Conservation (phyloP, 1,140 invertebrate species). For the Drosophila orosa region DNA sequence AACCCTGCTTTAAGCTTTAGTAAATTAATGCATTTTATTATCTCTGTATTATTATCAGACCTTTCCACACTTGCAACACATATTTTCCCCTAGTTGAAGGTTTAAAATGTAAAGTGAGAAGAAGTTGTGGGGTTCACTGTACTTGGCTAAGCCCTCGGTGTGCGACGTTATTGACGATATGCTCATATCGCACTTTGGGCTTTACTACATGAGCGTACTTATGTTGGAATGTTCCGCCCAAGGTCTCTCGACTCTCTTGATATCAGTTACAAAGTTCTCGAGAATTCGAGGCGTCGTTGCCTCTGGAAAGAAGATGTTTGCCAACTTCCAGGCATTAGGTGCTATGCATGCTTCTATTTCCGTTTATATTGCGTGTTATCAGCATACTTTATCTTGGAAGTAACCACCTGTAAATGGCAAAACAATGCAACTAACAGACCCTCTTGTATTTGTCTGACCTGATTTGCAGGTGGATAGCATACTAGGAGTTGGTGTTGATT, state of each 20-base stretch:
- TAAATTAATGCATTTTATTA: background rate
- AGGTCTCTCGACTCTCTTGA: constrained; percentile 22
- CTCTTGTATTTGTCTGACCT: background rate
- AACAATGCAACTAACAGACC: constrained; percentile 16
- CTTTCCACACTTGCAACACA: background rate
- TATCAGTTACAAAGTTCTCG: constrained; percentile 41
- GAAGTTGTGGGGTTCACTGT: constrained; percentile 16
- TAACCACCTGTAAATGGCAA: constrained; percentile 9
- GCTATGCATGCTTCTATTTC: constrained; percentile 20
- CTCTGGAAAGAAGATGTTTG: constrained; percentile 22
- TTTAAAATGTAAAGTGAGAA: constrained; percentile 4
- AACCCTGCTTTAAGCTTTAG: background rate
- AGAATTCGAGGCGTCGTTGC: constrained; percentile 11
- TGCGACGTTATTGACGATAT: constrained; percentile 35
- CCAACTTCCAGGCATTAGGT: constrained; percentile 21
- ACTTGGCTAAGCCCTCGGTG: constrained; percentile 31
- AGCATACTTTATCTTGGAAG: constrained; percentile 21
- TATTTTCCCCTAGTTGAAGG: background rate
- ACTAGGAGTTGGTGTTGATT: background rate
- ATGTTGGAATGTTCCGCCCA: constrained; percentile 38
- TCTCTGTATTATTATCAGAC: background rate
- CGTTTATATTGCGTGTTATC: constrained; percentile 33
- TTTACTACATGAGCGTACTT: constrained; percentile 10
- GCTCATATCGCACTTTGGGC: constrained; percentile 35
- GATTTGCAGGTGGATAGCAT: background rate